phyloP scores from a whole-genome alignment of 1,140 invertebrate species.

The Melitaea cinxia region DNA sequence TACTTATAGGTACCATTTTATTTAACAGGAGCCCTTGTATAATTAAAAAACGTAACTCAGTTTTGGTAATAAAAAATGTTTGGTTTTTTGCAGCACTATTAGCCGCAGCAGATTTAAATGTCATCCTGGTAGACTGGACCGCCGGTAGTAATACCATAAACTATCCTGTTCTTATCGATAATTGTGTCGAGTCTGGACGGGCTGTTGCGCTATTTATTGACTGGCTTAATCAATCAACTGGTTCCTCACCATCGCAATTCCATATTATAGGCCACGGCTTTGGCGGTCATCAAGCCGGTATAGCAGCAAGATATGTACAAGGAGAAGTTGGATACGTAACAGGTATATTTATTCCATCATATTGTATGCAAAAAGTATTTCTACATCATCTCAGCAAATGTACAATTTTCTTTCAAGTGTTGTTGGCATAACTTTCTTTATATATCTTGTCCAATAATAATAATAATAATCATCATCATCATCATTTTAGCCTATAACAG shows the following conservation, averaged over 20 bases:
- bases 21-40: no score
- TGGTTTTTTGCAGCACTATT: slow-evolving; percentile 63
- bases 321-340: slow-evolving; percentile 57
- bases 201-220: slow-evolving; percentile 49
- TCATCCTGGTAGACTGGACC: slow-evolving; percentile 83
- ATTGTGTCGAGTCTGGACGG: slow-evolving; percentile 58
- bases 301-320: slow-evolving; percentile 82
- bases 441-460: no score
- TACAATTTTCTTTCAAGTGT: no score
- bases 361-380: background rate
- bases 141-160: slow-evolving; percentile 63
- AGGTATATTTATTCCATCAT: slow-evolving; percentile 30
- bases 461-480: no score
- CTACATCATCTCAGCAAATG: background rate
- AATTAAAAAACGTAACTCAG: no score
- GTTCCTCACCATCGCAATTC: slow-evolving; percentile 41
- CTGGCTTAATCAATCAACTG: slow-evolving; percentile 48
- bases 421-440: no score
- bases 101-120: slow-evolving; percentile 75
- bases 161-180: slow-evolving; percentile 75
- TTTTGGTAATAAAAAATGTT: no score
- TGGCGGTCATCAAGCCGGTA: slow-evolving; percentile 90
- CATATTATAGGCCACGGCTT: slow-evolving; percentile 92
- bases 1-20: no score
- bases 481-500: no score